phyloP scores from a whole-genome alignment of 2,113 vertebrate genomes.

The Bostrychus sinensis region DNA sequence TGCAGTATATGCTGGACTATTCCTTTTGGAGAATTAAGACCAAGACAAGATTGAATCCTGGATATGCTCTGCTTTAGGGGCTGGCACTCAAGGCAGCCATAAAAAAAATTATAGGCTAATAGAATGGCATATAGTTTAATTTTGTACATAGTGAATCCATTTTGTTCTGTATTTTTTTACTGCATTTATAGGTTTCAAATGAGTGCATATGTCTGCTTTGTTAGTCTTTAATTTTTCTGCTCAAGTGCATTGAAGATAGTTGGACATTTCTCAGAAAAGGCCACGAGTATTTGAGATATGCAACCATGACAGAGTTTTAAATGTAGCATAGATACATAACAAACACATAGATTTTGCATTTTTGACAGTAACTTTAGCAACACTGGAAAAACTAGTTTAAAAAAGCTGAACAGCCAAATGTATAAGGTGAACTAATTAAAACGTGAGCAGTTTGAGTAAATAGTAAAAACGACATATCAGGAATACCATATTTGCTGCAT shows the following conservation, averaged over 20 bases:
- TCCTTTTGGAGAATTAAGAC: slow-evolving; percentile 49
- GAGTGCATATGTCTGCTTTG: slow-evolving; percentile 1
- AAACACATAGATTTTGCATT: too few species aligned
- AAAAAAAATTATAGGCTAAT: too few species aligned
- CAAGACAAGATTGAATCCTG: slow-evolving; percentile 45
- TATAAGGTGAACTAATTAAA: neutral
- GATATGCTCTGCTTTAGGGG: slow-evolving; percentile 21
- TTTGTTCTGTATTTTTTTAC: slow-evolving; percentile 15
- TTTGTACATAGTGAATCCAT: neutral
- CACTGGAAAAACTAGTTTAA: too few species aligned
- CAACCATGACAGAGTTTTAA: neutral
- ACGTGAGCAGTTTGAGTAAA: neutral
- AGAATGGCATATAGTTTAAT: slow-evolving; percentile 1
- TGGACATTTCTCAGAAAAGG: neutral
- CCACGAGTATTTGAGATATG: neutral
- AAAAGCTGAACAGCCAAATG: neutral
- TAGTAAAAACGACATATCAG: neutral
- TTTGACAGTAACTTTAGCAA: too few species aligned
- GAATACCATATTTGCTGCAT: too few species aligned
- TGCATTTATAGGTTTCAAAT: neutral
- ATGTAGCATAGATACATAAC: neutral
- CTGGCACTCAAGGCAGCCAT: slow-evolving; percentile 15
- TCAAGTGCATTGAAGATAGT: slow-evolving; percentile 6
- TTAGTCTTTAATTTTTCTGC: slow-evolving; percentile 22
- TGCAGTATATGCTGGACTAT: slow-evolving; percentile 57